These are phyloP conservation scores for Phrynocephalus forsythii DNA, from an alignment of 2,797 vertebrate species.

Conservation along the genomic window DNA sequence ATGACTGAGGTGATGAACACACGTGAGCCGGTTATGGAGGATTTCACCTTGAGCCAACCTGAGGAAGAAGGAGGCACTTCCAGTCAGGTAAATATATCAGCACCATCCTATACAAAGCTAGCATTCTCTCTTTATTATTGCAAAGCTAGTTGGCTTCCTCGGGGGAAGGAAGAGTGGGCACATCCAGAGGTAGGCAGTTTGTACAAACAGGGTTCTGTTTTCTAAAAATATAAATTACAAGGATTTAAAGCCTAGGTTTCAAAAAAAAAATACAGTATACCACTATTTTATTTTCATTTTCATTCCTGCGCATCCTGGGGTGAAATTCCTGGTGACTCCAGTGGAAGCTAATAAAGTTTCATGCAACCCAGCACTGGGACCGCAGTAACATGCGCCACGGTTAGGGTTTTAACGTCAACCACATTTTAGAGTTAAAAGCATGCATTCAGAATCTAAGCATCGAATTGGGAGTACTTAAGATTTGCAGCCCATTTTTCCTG, in stretches of 20 bases:
- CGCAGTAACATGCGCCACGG: not conserved
- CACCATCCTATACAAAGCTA: not conserved
- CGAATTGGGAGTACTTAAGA: not conserved
- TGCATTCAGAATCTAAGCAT: not conserved
- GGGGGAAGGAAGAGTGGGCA: not conserved
- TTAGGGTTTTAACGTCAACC: not conserved
- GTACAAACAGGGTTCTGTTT: not conserved
- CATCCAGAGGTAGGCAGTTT: slow-evolving; percentile 25
- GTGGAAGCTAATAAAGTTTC: not conserved
- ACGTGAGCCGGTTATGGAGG: slow-evolving; percentile 84
- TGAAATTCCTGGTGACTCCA: not conserved
- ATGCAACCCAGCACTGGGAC: not conserved
- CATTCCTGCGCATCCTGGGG: not conserved
- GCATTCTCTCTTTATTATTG: not conserved
- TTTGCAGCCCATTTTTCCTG: slow-evolving; percentile 1
- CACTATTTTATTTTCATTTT: not conserved
- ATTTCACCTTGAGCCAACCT: slow-evolving; percentile 79
- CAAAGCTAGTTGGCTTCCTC: not conserved
- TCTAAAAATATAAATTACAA: not conserved
- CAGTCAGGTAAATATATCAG: slow-evolving; percentile 77
- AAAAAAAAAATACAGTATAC: too few species aligned
- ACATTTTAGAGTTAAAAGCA: not conserved
- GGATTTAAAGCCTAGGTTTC: not conserved
- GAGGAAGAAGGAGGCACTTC: slow-evolving; percentile 78
- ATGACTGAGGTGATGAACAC: slow-evolving; percentile 91